Conservation (phyloP, 2,113 vertebrate species). For the Eulacestoma nigropectus region DNA sequence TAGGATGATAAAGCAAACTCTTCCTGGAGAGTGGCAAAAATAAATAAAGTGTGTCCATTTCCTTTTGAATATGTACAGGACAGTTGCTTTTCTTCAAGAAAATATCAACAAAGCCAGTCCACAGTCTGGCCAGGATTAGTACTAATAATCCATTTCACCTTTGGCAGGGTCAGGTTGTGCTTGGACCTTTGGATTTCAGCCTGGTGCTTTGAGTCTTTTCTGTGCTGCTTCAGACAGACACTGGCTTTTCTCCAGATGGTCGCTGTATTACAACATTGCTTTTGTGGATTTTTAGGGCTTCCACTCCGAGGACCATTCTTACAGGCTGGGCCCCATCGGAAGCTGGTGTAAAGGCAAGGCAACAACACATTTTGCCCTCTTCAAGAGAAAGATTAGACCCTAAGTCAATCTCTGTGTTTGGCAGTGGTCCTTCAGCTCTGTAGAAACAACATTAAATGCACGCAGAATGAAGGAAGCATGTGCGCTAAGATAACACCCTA, state of each 20-base stretch:
- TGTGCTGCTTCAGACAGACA: neutral
- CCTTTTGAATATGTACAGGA: neutral
- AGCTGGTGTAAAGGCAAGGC: neutral
- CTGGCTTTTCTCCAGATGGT: neutral
- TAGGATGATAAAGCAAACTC: neutral
- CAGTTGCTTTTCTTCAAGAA: neutral
- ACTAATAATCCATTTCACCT: neutral
- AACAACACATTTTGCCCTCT: neutral
- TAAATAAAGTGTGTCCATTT: neutral
- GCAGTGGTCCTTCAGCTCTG: neutral
- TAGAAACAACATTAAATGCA: neutral
- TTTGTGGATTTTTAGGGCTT: neutral
- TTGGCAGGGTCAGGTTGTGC: neutral
- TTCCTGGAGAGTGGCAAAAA: neutral
- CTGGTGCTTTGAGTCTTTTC: neutral
- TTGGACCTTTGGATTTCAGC: neutral
- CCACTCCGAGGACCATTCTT: neutral
- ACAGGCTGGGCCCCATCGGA: neutral
- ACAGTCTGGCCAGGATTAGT: neutral
- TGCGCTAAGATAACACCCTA: rapidly evolving
- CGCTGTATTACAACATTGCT: neutral
- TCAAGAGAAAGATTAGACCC: neutral
- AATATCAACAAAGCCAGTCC: neutral
- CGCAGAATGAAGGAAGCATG: neutral
- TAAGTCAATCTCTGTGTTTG: neutral